Conservation (phyloP, 2,797 vertebrate genomes). For the Acipenser transmontanus region DNA sequence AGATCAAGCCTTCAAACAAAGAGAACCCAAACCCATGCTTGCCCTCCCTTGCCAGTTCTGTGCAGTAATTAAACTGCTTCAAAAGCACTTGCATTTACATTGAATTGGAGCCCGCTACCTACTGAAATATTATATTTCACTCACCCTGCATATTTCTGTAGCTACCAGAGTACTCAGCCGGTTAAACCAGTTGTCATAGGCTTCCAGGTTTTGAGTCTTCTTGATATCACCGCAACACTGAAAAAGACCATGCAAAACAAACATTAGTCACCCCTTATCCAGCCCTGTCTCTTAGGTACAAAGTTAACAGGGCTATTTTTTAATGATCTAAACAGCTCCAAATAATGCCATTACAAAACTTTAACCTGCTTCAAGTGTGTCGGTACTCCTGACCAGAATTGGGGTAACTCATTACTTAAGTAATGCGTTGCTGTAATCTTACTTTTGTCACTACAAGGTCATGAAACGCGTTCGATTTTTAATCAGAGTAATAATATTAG, state of each 20-base stretch:
- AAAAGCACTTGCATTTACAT: too few relatives aligned
- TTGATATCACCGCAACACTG: slow-evolving; percentile 61
- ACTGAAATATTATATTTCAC: slow-evolving; percentile 17
- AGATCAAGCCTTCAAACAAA: too few relatives aligned
- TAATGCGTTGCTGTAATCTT: too few relatives aligned
- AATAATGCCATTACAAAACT: background rate
- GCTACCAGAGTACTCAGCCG: slow-evolving; percentile 72
- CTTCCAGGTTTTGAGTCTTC: slow-evolving; percentile 68
- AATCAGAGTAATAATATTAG: too few relatives aligned
- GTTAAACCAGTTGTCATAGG: slow-evolving; percentile 75
- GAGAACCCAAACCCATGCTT: too few relatives aligned
- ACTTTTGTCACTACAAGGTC: too few relatives aligned
- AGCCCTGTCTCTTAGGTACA: background rate
- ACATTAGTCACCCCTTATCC: background rate
- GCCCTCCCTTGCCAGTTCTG: too few relatives aligned
- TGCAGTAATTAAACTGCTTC: too few relatives aligned
- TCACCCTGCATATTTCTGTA: slow-evolving; percentile 69
- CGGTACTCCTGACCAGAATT: too few relatives aligned
- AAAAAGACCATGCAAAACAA: slow-evolving; percentile 12
- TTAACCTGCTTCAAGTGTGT: background rate
- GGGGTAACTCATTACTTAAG: too few relatives aligned
- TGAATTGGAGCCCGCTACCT: too few relatives aligned
- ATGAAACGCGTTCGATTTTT: too few relatives aligned
- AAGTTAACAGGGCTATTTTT: background rate
- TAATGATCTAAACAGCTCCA: background rate